Evolutionary conservation across 2,113 vertebrate genomes (phyloP), one percentile per base, ranked within the genome.

Genomic region (Phyllostomus discolor): DNA sequence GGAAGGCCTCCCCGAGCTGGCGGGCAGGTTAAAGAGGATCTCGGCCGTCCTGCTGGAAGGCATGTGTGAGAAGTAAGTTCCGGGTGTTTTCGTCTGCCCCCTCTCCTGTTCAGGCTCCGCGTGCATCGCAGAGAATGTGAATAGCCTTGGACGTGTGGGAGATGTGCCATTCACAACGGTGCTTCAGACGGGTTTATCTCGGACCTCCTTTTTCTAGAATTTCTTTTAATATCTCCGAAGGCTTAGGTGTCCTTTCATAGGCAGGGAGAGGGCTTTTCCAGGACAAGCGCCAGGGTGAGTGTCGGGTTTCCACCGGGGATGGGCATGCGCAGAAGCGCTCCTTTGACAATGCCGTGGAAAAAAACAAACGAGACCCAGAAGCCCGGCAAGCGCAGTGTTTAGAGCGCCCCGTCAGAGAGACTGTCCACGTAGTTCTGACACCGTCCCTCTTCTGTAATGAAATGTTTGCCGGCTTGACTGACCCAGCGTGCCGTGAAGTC

Each of bases 51-150:
- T 99, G 84, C 98, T 99, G 69, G 99, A 99, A 92, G 99, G 99
- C 95, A 99, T 99, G 99, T 99, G 98, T 96, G 98, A 98, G 96
- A 98, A 98, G 99, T 99, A 97, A 99, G 99, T 99, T 94, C 70
- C 81, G 0, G 4, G 72, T 75, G 78, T 89, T 19, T 78, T 50
- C 67, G 66, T 41, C 28, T 72, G 87, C 26, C 81, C 15, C 19
- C 10, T 54, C 1, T 86, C 14, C 7, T 10, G 28, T 43, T 90
- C 67, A 48, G 64, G 15, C 9, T 41, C 24, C 69, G 28, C 11
- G 0, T 46, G 28, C 33, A 14, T 75, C 83, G 93, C 89, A 35
- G 52, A 73, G 81, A 64, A n/a, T 0, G 0, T 35, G 57, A 73
- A 33, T 46, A 41, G 62, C 50, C 75, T 75, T 41, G 59, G 46